Evolutionary conservation across 2,113 vertebrate genomes (phyloP), one percentile per base, ranked within the genome.

Genomic region (Trogon melanurus): DNA sequence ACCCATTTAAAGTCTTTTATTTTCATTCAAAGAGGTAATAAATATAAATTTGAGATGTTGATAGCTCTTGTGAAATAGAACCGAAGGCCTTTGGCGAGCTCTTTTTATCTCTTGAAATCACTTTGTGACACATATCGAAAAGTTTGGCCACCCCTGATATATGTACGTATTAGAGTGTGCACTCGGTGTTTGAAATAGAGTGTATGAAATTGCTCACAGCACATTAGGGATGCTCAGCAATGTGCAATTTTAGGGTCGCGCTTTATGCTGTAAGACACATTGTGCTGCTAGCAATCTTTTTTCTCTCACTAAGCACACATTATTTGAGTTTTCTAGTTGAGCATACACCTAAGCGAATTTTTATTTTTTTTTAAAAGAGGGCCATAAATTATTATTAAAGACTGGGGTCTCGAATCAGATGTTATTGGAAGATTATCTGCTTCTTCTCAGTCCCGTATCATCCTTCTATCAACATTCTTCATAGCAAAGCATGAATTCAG

Each of bases 251-350:
- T 61, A 94, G 81, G 36, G 34, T 80, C 8, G 16, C 51, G 80
- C 79, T 92, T 96, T 75, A 96, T 93, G 82, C 88, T 69, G 70
- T 79, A 80, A 91, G 79, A 90, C 58, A 75, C 62, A 73, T 20
- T 32, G 41, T 93, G 85, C 93, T 91, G 67, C 73, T 94, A 73
- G 85, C 60, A 83, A 54, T 86, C 65, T 71, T 93, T 86, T 79
- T 88, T 79, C 65, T 87, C 64, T 86, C 79, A 53, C 64, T 94
- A 94, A 94, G 51, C 58, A 83, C n/a, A 79, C 22, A 32, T 88
- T 94, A 91, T 81, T 45, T 70, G 65, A 93, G 34, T 85, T 80
- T 94, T 97, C 87, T 96, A 79, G 56, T 41, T 91, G 91, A 80
- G 60, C 61, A 89, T 92, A 82, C 85, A 91, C 45, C 66, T 96